These are phyloP conservation scores for Sarotherodon lohbergeri DNA, from an alignment of 2,113 vertebrate species.

Conservation along the genomic window DNA sequence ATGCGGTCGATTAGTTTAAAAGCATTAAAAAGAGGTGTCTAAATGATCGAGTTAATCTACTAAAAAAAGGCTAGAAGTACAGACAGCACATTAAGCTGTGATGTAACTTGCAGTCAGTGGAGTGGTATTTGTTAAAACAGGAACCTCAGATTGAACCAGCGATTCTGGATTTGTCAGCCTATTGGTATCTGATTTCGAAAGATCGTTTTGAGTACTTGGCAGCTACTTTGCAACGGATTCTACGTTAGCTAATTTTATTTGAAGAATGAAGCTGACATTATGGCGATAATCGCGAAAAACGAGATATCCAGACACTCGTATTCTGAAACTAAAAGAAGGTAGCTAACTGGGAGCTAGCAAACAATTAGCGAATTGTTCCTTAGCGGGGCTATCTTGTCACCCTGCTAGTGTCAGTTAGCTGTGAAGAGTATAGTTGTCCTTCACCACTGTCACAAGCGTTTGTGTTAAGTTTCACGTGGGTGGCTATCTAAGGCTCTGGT, in stretches of 20 bases:
- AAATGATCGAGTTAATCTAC: neutral
- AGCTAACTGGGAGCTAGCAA: slow-evolving; percentile 12
- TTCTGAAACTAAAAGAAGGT: neutral
- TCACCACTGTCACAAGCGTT: neutral
- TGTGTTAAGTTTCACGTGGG: neutral
- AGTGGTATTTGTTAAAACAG: neutral
- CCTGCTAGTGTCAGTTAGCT: neutral
- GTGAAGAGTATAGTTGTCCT: neutral
- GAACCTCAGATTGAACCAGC: neutral
- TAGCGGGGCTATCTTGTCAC: neutral
- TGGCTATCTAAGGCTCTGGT: neutral
- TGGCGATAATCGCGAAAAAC: neutral
- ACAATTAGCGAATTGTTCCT: neutral
- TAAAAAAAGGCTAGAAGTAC: neutral
- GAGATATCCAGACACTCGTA: neutral
- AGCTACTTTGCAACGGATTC: neutral
- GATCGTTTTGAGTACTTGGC: neutral
- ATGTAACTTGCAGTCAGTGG: neutral
- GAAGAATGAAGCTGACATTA: neutral
- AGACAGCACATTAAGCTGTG: neutral
- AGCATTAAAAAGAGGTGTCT: neutral
- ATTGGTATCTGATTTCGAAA: neutral
- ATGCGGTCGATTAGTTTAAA: slow-evolving; percentile 2
- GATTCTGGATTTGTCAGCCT: neutral
- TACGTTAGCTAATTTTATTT: neutral